Evolutionary conservation across 2,113 vertebrate species (phyloP).

Genomic region (Lates calcarifer): DNA sequence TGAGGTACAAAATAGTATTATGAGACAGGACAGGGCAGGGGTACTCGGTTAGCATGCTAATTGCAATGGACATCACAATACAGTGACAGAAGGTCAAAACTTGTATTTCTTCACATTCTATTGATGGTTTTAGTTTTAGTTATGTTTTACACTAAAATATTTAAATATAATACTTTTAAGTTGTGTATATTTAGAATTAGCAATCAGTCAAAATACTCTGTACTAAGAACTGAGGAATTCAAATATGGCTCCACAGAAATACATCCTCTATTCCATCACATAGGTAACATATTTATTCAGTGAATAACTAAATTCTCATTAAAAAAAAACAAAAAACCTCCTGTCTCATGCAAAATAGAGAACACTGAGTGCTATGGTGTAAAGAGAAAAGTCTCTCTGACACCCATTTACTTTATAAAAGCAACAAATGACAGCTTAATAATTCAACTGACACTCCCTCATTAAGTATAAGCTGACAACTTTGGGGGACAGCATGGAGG

Average conservation of each 20-base stretch:
- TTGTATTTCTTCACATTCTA: no score
- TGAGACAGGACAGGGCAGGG: no score
- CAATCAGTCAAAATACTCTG: neutral
- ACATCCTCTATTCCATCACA: constrained; percentile 7
- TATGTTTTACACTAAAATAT: no score
- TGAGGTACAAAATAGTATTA: no score
- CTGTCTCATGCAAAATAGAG: constrained; percentile 25
- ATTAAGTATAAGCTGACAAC: constrained; percentile 52
- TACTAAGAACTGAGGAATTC: neutral
- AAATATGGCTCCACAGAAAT: neutral
- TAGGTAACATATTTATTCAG: constrained; percentile 31
- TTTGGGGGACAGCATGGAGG: constrained; percentile 49
- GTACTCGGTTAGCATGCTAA: no score
- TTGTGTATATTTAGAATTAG: neutral
- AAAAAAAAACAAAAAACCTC: neutral
- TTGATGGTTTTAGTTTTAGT: no score
- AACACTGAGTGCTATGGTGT: neutral
- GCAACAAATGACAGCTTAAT: constrained; percentile 70
- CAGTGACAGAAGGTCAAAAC: no score
- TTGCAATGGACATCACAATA: no score
- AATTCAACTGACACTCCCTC: constrained; percentile 65
- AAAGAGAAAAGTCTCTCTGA: constrained; percentile 50
- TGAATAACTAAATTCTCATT: constrained; percentile 15
- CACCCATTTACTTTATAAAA: constrained; percentile 62
- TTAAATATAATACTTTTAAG: no score